Base-by-base conservation (phyloP, 2,888 invertebrate genomes). In the Isoperla grammatica region DNA sequence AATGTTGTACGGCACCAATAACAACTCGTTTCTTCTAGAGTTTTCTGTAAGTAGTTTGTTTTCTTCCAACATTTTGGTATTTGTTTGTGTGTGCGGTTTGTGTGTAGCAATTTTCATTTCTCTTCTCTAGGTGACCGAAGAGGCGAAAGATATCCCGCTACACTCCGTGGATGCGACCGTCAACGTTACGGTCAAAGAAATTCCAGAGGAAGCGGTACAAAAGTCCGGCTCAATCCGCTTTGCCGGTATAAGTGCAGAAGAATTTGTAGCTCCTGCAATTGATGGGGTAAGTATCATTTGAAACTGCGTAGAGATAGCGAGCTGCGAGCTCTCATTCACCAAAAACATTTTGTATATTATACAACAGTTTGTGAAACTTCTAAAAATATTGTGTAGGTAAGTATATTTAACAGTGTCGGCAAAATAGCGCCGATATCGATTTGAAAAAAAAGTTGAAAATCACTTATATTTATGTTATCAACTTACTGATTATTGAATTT, bases 151-250 rank as follows among this genome's bases (percentile, higher is more conserved):
- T 37, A n/a, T 35, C n/a, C n/a, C 15, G 40, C 39, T 54, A 62
- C 88, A 89, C 68, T 80, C 80, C 65, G 96, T 93, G 0, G 81
- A 84, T 50, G 95, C 95, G 0, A 84, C 85, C 23, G 95, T 98
- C 0, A 86, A 85, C 60, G 91, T 98, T 0, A 87, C 87, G 0
- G 87, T 97, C 5, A 89, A 89, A 66, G 86, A 87, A 66, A 88
- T 98, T 37, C 88, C 93, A 0, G 90, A 95, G 70, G 93, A 93
- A 71, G 96, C 95, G 0, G 93, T 98, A 0, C 82, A 84, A 62
- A 95, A 89, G 71, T 95, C 95, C 1, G 97, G 96, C 0, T 96
- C 96, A 0, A 85, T 97, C 56, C 81, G 96, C 15, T 86, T 95
- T 68, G 75, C 81, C 40, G 90, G 90, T 57, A 80, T 89, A 17